Evolutionary conservation across 2,113 vertebrate genomes (phyloP).

Genomic region (Ophthalmotilapia sp.): DNA sequence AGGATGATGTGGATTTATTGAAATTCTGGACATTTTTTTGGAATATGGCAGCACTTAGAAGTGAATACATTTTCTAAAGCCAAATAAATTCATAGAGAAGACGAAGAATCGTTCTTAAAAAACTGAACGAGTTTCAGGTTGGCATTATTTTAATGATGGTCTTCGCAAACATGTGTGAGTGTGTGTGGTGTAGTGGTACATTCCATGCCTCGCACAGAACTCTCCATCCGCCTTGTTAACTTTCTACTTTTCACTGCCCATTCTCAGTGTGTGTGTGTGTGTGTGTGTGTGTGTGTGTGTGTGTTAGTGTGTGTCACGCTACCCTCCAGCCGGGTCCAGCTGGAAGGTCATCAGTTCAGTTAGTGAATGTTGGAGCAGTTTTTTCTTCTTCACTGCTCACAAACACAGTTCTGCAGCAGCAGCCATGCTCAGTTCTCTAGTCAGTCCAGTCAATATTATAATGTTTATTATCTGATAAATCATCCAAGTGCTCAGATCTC

Average conservation of each 20-base stretch:
- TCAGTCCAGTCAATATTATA: background rate
- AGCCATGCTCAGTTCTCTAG: background rate
- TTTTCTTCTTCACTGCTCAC: constrained; percentile 20
- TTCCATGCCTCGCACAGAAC: constrained; percentile 29
- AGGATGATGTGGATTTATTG: background rate
- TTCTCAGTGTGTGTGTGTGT: background rate
- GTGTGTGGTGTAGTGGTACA: background rate
- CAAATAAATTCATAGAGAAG: background rate
- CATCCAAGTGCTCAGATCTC: background rate
- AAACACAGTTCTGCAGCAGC: background rate
- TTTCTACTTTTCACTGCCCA: constrained; percentile 10
- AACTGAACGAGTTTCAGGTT: background rate
- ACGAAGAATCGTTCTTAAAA: background rate
- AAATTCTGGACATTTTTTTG: background rate
- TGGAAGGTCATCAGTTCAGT: constrained; percentile 49
- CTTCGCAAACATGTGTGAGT: background rate
- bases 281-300: background rate
- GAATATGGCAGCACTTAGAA: background rate
- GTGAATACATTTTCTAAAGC: background rate
- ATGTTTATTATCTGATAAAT: background rate
- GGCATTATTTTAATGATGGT: background rate
- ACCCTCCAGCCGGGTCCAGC: constrained; percentile 50
- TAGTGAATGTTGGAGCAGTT: constrained; percentile 13
- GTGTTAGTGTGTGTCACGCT: constrained; percentile 1
- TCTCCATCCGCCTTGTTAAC: constrained; percentile 41